Evolutionary conservation across 2,797 vertebrate genomes (phyloP).

Genomic region (Sebastes glaucus): DNA sequence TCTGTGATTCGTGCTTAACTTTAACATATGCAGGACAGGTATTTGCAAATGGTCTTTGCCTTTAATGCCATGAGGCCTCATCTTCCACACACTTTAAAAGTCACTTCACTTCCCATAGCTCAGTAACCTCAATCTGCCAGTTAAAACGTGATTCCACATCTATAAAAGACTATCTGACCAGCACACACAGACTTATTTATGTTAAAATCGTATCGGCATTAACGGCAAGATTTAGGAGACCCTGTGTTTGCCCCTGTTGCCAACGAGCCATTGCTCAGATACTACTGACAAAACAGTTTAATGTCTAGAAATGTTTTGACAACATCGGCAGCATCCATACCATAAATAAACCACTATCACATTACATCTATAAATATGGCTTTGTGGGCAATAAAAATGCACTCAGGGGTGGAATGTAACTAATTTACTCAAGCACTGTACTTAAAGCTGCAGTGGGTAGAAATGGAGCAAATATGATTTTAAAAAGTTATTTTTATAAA

Average conservation of each 20-base stretch:
- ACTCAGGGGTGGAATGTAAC: too few relatives aligned
- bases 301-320: neutral
- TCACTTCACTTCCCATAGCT: neutral
- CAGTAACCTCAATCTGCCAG: neutral
- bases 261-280: too few relatives aligned
- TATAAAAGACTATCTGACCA: neutral
- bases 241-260: neutral
- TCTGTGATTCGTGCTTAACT: neutral
- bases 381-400: neutral
- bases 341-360: neutral
- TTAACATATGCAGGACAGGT: neutral
- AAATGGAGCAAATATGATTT: too few relatives aligned
- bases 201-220: neutral
- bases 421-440: too few relatives aligned
- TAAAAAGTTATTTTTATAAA: too few relatives aligned
- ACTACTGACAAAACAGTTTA: neutral
- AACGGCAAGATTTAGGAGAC: too few relatives aligned
- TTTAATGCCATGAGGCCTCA: neutral
- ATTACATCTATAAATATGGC: too few relatives aligned
- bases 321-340: neutral
- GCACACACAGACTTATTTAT: neutral
- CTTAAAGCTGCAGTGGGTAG: too few relatives aligned
- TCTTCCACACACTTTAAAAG: neutral
- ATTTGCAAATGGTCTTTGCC: neutral
- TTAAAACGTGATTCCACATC: neutral